Base-by-base conservation (phyloP, 2,797 vertebrate species). In the Hyperoplus immaculatus region DNA sequence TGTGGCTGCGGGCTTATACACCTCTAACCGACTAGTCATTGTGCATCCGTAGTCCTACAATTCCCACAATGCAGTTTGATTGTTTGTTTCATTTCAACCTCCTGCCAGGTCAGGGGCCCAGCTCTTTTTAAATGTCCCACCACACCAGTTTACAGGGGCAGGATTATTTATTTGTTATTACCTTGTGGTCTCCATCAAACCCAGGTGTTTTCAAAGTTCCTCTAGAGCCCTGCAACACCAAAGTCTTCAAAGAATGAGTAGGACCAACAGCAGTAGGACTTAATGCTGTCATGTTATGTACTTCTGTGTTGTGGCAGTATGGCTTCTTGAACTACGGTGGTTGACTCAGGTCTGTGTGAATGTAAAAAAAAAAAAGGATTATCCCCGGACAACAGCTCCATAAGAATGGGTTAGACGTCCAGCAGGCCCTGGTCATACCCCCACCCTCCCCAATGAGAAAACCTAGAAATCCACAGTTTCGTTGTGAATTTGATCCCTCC, bases 341-440 rank as follows among this genome's bases (percentile, higher is more conserved):
- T 51, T 18, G 14, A 45, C 38, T 55, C 0, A 14, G 38, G 18
- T 54, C 18, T 60, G 15, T 51, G 15, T 62, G n/a, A 72, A 59
- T 1, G 8, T 38, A 45, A 0, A 58, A 70, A 21, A 21, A 29
- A 29, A 29, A 29, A 29, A 29, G 60, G 57, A 54, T 73, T 69
- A 51, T 63, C 47, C 0, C 51, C 49, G 49, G n/a, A 56, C 58
- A 55, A 59, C 14, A 0, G 0, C 70, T 59, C 64, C 54, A 41
- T 63, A 71, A 54, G n/a, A 70, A 57, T 9, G 46, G 29, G 65
- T 65, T 38, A 51, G 69, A 72, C 8, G 4, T 83, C 64, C 50
- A 50, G 39, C 16, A 16, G 18, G 54, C 39, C 21, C 8, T n/a
- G 2, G 8, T 58, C 59, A 72, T 21, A 45, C n/a, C 0, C 65